A percentile compares a stretch with the other conserved stretches of the same genome.
These are phyloP conservation scores for Manis javanica DNA, from an alignment of 2,797 vertebrate genomes.

Conservation along the genomic window DNA sequence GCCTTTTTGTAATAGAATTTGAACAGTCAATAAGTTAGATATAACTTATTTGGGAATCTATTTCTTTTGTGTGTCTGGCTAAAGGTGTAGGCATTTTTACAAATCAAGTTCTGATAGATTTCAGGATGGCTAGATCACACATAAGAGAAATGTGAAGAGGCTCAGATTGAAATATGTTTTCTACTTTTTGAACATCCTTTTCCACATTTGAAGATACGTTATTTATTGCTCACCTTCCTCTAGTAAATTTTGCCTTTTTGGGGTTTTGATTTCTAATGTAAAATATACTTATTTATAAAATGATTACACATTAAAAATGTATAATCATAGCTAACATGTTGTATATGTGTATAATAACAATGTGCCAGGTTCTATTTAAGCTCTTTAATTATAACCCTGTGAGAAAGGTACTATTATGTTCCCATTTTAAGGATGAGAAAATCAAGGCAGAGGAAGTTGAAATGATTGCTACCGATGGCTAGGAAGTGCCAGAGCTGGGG, in stretches of 20 bases:
- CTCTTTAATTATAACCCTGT: background rate
- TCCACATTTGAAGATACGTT: background rate
- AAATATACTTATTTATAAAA: background rate
- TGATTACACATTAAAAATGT: background rate
- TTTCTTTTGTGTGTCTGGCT: background rate
- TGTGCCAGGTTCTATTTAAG: background rate
- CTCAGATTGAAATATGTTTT: conserved; percentile 1
- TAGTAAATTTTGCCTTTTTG: conserved; percentile 41
- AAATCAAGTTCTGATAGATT: background rate
- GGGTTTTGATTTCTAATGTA: conserved; percentile 26
- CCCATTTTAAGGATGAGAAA: background rate
- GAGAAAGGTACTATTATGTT: background rate
- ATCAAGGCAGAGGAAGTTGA: background rate
- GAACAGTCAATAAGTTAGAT: background rate
- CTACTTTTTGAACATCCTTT: background rate
- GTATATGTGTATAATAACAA: background rate
- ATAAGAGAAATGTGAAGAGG: background rate
- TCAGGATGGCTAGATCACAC: background rate
- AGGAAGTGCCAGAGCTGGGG: background rate
- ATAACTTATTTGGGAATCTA: background rate
- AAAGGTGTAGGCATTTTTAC: background rate
- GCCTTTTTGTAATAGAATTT: background rate
- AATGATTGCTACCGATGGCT: background rate
- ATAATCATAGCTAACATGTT: background rate
- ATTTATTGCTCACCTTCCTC: background rate